These are phyloP conservation scores for Drosophila hydei DNA, from an alignment of 1,140 invertebrate species.

Conservation along the genomic window DNA sequence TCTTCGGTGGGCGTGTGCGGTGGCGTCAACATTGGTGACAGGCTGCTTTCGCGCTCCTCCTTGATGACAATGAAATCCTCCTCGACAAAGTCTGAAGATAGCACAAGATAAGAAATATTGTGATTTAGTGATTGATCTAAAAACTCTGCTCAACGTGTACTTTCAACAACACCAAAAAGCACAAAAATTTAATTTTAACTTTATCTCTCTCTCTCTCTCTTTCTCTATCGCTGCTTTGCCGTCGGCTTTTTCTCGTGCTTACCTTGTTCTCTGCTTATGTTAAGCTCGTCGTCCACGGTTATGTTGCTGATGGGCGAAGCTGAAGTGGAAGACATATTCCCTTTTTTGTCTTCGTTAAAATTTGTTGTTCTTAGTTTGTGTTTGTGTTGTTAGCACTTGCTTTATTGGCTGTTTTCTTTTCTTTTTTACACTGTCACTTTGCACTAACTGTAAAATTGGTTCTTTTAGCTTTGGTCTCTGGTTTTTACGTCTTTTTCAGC, in stretches of 20 bases:
- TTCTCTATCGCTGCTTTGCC: conserved; percentile 39
- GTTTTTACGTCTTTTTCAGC: conserved; percentile 44
- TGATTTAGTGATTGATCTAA: conserved; percentile 20
- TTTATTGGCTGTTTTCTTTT: conserved; percentile 4
- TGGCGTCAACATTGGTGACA: conserved; percentile 88
- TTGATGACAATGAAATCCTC: conserved; percentile 85
- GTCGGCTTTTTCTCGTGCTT: conserved; percentile 58
- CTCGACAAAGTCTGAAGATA: conserved; percentile 74
- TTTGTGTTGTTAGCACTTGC: conserved; percentile 19
- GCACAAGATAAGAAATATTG: background rate
- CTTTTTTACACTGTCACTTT: conserved; percentile 25
- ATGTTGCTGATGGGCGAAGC: conserved; percentile 83
- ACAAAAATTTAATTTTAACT: background rate
- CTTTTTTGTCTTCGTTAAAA: conserved; percentile 34
- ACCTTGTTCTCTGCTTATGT: conserved; percentile 81
- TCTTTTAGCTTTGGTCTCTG: conserved; percentile 32
- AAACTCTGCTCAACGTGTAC: too few relatives aligned
- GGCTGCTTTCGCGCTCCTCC: conserved; percentile 86
- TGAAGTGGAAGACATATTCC: conserved; percentile 82
- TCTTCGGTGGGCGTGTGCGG: conserved; percentile 89
- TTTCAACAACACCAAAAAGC: background rate
- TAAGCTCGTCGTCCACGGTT: conserved; percentile 82
- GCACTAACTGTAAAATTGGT: conserved; percentile 19
- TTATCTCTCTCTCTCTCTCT: background rate
- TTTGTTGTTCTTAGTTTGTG: conserved; percentile 15